Evolutionary conservation across 2,797 vertebrate species (phyloP).

Genomic region (Periophthalmus magnuspinnatus): DNA sequence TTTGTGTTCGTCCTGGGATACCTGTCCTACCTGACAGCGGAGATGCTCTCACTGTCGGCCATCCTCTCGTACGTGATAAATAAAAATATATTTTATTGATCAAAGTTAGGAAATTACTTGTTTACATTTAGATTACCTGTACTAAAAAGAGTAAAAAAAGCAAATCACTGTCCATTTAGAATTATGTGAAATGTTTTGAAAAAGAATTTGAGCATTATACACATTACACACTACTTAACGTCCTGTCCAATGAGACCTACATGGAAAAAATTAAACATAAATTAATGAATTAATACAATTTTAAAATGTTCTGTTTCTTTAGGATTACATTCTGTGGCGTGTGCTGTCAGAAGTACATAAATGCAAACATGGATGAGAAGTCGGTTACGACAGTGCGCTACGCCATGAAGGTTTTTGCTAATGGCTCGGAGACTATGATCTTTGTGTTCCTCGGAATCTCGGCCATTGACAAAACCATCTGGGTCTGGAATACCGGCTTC

Average conservation of each 20-base stretch:
- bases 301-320: background rate
- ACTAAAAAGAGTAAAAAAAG: too few species aligned
- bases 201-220: too few species aligned
- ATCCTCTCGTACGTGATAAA: constrained; percentile 85
- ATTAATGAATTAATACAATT: too few species aligned
- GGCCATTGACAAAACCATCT: constrained; percentile 85
- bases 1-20: constrained; percentile 94
- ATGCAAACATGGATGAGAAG: constrained; percentile 89
- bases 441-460: constrained; percentile 97
- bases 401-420: constrained; percentile 93
- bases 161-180: too few species aligned
- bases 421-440: constrained; percentile 94
- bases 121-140: too few species aligned
- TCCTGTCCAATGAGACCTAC: too few species aligned
- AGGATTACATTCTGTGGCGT: constrained; percentile 93
- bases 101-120: too few species aligned
- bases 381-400: constrained; percentile 88
- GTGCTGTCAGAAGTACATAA: constrained; percentile 95
- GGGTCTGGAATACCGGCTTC: constrained; percentile 97
- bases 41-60: constrained; percentile 95
- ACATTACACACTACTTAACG: too few species aligned
- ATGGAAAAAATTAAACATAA: too few species aligned
- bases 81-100: too few species aligned
- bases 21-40: constrained; percentile 93
- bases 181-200: too few species aligned